Percentiles rank a stretch among this genome's conserved stretches.
phyloP scores from a whole-genome alignment of 2,113 vertebrate species.

The Perca schrenkii region DNA sequence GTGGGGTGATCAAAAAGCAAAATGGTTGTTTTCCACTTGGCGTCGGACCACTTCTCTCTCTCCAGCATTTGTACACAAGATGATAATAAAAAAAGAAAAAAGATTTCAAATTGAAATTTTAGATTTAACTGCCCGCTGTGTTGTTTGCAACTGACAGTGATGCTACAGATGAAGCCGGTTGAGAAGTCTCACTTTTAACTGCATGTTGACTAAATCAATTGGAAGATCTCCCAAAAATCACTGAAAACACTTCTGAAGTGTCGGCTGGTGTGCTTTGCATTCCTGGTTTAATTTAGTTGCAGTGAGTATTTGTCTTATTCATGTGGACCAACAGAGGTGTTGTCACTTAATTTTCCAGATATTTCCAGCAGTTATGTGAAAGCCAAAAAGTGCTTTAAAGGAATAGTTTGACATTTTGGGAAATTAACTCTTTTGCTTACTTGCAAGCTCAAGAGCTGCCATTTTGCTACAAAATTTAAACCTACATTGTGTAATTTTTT shows the following conservation, averaged over 20 bases:
- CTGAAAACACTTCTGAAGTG: neutral
- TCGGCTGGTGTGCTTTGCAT: constrained; percentile 1
- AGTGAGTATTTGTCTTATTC: constrained; percentile 6
- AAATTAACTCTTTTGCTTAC: neutral
- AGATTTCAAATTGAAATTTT: constrained; percentile 84
- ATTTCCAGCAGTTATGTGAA: neutral
- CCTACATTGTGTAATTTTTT: too few species aligned
- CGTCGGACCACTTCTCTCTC: constrained; percentile 77
- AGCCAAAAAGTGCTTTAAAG: neutral
- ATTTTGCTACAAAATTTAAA: neutral
- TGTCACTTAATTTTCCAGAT: neutral
- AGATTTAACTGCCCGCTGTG: constrained; percentile 88
- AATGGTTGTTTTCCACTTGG: constrained; percentile 29
- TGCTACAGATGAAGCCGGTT: constrained; percentile 71
- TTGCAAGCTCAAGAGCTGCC: neutral
- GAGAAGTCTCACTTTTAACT: constrained; percentile 54
- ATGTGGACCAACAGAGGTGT: neutral
- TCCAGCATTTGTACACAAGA: constrained; percentile 88
- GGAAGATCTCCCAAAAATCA: constrained; percentile 14
- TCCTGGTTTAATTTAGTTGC: constrained; percentile 10
- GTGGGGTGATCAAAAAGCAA: constrained; percentile 21
- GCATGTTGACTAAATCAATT: constrained; percentile 46
- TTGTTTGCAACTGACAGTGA: constrained; percentile 92
- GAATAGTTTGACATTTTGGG: neutral
- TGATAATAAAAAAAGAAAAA: constrained; percentile 54